These are phyloP conservation scores for Dione juno DNA, from an alignment of 2,888 invertebrate species.

Conservation along the genomic window DNA sequence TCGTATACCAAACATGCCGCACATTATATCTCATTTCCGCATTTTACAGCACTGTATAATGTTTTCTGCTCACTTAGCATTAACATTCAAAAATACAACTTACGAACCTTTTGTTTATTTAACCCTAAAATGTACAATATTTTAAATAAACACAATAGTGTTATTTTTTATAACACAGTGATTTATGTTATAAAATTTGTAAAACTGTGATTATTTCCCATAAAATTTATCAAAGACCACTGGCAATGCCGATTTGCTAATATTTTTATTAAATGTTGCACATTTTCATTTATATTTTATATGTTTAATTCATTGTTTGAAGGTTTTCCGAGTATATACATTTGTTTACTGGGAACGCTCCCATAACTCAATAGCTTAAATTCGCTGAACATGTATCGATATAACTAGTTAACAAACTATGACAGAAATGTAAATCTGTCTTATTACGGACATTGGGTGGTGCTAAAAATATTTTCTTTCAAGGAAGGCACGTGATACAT, in stretches of 20 bases:
- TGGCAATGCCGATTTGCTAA: not conserved
- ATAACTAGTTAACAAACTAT: not conserved
- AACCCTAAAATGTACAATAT: not conserved
- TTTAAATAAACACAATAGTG: not conserved
- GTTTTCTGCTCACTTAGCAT: conserved; percentile 26
- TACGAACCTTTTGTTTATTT: not conserved
- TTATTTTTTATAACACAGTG: not conserved
- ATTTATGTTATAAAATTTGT: not conserved
- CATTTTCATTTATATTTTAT: too few species aligned
- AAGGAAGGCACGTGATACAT: not conserved
- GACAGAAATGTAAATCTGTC: not conserved
- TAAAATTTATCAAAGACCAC: not conserved
- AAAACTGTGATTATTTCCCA: not conserved
- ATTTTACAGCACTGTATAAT: conserved; percentile 25
- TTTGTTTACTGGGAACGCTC: too few species aligned
- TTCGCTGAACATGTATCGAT: not conserved
- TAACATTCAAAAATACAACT: conserved; percentile 2
- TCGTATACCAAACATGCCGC: conserved; percentile 31
- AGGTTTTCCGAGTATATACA: too few species aligned
- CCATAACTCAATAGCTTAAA: not conserved
- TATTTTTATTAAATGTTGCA: not conserved
- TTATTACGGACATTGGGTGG: not conserved
- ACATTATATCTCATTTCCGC: conserved; percentile 34
- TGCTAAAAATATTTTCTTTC: not conserved
- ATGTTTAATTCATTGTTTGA: too few species aligned